Conservation (phyloP, 2,888 invertebrate genomes). For the Mechanitis mazaeus region DNA sequence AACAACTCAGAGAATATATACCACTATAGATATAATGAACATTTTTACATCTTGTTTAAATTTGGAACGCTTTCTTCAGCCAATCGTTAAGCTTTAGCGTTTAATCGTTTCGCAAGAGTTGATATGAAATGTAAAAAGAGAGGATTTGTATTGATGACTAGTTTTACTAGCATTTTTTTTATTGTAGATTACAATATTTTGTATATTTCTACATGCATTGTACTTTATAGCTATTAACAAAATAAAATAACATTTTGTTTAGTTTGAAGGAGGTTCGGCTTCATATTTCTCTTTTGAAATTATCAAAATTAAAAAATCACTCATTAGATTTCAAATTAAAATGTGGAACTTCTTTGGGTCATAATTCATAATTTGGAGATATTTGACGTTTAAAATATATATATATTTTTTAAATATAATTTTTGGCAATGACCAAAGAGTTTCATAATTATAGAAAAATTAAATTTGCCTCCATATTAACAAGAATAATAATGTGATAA, state of each 20-base stretch:
- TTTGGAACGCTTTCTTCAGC: neutral
- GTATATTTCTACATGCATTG: slow-evolving; percentile 6
- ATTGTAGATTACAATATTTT: slow-evolving; percentile 1
- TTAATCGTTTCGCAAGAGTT: neutral
- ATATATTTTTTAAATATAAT: no score
- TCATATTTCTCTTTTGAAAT: neutral
- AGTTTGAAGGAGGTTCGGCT: neutral
- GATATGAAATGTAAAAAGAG: neutral
- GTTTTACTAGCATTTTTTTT: slow-evolving; percentile 1
- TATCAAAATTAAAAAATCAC: no score
- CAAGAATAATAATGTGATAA: slow-evolving; percentile 30
- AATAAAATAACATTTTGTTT: neutral
- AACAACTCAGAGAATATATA: slow-evolving; percentile 81
- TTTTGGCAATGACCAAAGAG: neutral
- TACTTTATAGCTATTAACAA: neutral
- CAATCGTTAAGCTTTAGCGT: neutral
- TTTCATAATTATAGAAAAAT: neutral
- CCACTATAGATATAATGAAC: slow-evolving; percentile 46
- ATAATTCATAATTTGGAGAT: no score
- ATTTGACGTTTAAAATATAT: no score
- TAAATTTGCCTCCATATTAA: slow-evolving; percentile 16
- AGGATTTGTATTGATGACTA: neutral
- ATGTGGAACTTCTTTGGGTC: no score
- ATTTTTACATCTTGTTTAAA: neutral
- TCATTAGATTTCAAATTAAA: no score